A percentile compares a stretch with the other conserved stretches of the same genome.
Evolutionary conservation across 2,113 vertebrate genomes (phyloP).

Genomic region (Austrofundulus limnaeus): DNA sequence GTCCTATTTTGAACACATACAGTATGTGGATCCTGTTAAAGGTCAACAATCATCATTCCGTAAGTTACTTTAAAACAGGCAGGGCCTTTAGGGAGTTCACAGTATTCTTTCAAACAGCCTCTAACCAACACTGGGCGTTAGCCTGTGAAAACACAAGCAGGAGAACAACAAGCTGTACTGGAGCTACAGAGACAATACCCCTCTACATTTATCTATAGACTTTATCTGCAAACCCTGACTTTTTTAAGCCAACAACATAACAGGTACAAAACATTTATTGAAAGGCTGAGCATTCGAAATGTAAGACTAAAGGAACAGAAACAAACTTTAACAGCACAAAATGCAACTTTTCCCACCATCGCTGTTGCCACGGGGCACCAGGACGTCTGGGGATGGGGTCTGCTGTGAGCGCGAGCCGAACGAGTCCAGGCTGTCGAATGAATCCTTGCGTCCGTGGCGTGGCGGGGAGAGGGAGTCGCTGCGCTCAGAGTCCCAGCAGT

Average conservation of each 20-base stretch:
- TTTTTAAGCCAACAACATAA: constrained; percentile 4
- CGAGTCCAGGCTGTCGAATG: constrained; percentile 98
- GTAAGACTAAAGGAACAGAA: neutral
- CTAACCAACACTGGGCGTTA: constrained; percentile 29
- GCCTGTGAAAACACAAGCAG: constrained; percentile 25
- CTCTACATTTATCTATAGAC: constrained; percentile 42
- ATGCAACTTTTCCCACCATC: constrained; percentile 82
- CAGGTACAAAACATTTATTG: constrained; percentile 6
- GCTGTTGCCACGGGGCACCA: constrained; percentile 89
- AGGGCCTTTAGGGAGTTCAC: neutral
- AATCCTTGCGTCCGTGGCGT: constrained; percentile 92
- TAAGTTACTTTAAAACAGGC: constrained; percentile 3
- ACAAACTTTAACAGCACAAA: neutral
- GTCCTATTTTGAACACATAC: constrained; percentile 1
- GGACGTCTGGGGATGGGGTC: constrained; percentile 94
- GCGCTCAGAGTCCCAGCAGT: constrained; percentile 97
- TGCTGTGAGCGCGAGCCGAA: constrained; percentile 94
- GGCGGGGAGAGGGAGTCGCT: constrained; percentile 95
- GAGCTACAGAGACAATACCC: constrained; percentile 34
- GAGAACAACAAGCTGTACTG: constrained; percentile 20
- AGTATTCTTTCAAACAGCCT: neutral
- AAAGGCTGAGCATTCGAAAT: neutral
- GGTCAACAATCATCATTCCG: constrained; percentile 15
- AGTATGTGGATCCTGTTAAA: neutral
- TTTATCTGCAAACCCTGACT: constrained; percentile 11